These are phyloP conservation scores for Typhlichthys subterraneus DNA, from an alignment of 2,797 vertebrate species.

Conservation along the genomic window DNA sequence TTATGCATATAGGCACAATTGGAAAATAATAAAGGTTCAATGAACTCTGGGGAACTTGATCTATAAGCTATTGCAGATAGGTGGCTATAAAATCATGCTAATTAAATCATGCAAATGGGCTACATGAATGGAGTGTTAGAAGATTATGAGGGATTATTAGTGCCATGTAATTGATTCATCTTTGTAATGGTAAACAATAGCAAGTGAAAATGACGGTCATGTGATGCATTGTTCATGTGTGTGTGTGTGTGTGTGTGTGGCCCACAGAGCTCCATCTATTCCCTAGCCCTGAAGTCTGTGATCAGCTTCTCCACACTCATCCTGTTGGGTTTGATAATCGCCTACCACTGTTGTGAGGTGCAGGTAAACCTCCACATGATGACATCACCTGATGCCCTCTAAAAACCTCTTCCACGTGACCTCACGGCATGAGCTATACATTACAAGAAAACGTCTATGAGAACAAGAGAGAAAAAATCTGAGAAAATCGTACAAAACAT, in stretches of 20 bases:
- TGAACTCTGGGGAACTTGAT: slow-evolving; percentile 8
- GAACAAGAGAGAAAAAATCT: no score
- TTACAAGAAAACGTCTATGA: no score
- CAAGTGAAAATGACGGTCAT: slow-evolving; percentile 22
- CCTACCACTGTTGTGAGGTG: slow-evolving; percentile 90
- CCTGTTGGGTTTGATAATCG: slow-evolving; percentile 87
- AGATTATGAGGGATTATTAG: slow-evolving; percentile 25
- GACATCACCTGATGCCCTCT: not conserved
- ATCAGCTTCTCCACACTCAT: slow-evolving; percentile 89
- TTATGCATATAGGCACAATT: not conserved
- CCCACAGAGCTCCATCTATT: slow-evolving; percentile 89
- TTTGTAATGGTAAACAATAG: slow-evolving; percentile 21
- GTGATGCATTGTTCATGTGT: not conserved
- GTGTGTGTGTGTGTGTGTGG: slow-evolving; percentile 13
- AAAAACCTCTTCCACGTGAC: not conserved
- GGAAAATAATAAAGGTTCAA: not conserved
- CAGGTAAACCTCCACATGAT: slow-evolving; percentile 75
- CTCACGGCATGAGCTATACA: not conserved
- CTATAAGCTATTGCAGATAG: slow-evolving; percentile 2
- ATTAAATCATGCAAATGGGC: slow-evolving; percentile 38
- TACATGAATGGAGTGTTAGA: slow-evolving; percentile 22
- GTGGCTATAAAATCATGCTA: slow-evolving; percentile 17
- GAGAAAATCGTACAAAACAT: not conserved
- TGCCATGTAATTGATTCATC: slow-evolving; percentile 23
- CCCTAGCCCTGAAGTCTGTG: slow-evolving; percentile 88